phyloP scores from a whole-genome alignment of 2,797 vertebrate species.

The Pseudochirops cupreus region DNA sequence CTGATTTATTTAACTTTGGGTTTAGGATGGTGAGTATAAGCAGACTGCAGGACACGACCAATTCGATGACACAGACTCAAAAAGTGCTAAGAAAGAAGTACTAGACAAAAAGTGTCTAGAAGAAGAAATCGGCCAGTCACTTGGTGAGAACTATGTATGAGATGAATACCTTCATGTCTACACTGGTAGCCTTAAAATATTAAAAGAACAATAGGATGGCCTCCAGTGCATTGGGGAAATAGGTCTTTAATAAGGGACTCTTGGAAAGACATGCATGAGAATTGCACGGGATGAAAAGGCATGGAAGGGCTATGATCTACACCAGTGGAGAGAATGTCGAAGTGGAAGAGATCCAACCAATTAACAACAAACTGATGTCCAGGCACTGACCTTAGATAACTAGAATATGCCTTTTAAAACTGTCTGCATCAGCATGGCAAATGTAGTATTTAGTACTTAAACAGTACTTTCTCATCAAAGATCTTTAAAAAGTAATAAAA shows the following conservation, averaged over 20 bases:
- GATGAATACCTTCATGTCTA: background rate
- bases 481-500: conserved; percentile 34
- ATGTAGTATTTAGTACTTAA: background rate
- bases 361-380: background rate
- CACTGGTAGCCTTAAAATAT: background rate
- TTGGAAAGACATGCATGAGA: background rate
- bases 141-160: background rate
- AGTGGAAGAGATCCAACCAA: background rate
- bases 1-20: background rate
- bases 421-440: background rate
- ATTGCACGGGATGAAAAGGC: background rate
- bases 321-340: background rate
- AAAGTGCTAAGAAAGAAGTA: background rate
- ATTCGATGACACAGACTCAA: background rate
- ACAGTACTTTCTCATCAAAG: background rate
- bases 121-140: background rate
- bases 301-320: background rate
- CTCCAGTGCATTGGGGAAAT: background rate
- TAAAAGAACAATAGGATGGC: background rate
- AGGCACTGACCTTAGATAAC: too few species aligned
- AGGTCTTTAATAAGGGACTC: background rate
- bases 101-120: background rate
- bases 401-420: background rate
- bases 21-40: background rate
- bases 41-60: background rate